Evolutionary conservation across 2,888 invertebrate genomes (phyloP).

Genomic region (Hypena proboscidalis): DNA sequence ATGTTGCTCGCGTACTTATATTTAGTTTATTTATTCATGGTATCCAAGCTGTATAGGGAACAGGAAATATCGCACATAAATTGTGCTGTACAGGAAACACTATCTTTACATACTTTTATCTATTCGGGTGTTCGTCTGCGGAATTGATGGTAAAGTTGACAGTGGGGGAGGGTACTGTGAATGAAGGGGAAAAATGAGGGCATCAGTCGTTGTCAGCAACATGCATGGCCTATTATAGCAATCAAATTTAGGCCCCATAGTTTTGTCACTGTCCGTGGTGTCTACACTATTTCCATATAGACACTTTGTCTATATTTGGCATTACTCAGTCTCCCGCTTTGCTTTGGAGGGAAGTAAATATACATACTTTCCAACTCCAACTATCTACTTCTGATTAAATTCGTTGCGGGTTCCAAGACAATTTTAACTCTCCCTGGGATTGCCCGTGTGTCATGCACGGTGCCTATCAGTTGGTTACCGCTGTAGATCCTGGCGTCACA

Average conservation of each 20-base stretch:
- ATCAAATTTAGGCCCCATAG: no score
- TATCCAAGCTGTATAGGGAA: constrained; percentile 23
- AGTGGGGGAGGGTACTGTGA: constrained; percentile 15
- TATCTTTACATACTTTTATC: constrained; percentile 44
- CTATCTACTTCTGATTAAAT: no score
- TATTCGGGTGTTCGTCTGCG: constrained; percentile 42
- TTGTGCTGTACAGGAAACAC: constrained; percentile 39
- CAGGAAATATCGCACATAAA: constrained; percentile 44
- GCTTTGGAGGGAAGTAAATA: no score
- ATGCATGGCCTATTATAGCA: constrained; percentile 37
- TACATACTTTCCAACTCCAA: no score
- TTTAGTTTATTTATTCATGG: constrained; percentile 10
- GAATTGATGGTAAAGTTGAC: constrained; percentile 39
- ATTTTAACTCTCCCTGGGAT: no score
- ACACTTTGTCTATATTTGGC: constrained; percentile 9
- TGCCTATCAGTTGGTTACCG: no score
- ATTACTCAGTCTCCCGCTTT: constrained; percentile 9
- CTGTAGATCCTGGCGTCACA: no score
- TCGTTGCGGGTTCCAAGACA: no score
- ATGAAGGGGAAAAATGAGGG: constrained; percentile 41
- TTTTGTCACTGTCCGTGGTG: no score
- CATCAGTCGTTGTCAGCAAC: constrained; percentile 52
- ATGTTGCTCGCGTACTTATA: background rate
- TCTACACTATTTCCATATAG: no score
- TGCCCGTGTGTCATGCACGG: no score